These are phyloP conservation scores for Epinephelus awoara DNA, from an alignment of 2,797 vertebrate species.

Conservation along the genomic window DNA sequence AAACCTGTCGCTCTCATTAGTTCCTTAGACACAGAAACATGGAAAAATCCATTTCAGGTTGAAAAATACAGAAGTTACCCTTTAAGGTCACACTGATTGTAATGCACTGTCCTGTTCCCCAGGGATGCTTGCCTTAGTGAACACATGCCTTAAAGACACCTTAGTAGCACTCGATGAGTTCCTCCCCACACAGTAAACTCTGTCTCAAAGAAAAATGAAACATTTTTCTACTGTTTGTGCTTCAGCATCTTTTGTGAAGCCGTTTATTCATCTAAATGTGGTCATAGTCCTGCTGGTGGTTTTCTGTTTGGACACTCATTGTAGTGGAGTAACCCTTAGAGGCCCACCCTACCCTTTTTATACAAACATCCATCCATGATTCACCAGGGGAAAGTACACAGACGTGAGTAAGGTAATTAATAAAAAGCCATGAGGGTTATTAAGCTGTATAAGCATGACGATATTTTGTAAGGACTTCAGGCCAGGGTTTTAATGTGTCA, in stretches of 20 bases:
- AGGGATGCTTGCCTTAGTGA: conserved; percentile 38
- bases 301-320: conserved; percentile 59
- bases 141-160: conserved; percentile 29
- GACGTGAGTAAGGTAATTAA: background rate
- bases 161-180: conserved; percentile 19
- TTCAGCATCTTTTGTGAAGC: conserved; percentile 66
- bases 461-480: conserved; percentile 20
- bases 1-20: no score
- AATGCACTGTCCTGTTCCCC: conserved; percentile 31
- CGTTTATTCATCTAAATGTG: conserved; percentile 72
- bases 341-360: conserved; percentile 9
- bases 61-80: no score
- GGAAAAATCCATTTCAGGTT: no score
- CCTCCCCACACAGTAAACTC: conserved; percentile 41
- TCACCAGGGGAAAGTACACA: background rate
- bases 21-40: no score
- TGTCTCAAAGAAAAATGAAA: conserved; percentile 54
- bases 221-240: conserved; percentile 68
- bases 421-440: background rate
- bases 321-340: conserved; percentile 56
- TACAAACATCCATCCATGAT: background rate
- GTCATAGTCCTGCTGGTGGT: conserved; percentile 63
- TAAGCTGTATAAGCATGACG: background rate
- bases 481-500: conserved; percentile 20
- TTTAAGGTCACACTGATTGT: conserved; percentile 27